These are phyloP conservation scores for Nephrotoma flavescens DNA, from an alignment of 2,888 invertebrate species.

Conservation along the genomic window DNA sequence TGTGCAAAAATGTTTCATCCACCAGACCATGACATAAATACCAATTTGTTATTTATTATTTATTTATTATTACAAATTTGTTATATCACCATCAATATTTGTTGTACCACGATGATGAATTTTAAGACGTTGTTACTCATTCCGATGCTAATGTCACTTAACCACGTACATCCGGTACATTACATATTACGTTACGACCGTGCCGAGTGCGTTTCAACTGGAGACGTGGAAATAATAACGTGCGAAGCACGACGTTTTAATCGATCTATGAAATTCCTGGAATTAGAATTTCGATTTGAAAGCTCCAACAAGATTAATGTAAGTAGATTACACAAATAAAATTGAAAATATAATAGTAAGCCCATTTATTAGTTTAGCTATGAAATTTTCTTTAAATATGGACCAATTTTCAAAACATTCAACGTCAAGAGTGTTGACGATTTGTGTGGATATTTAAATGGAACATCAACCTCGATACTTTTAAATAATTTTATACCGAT, in stretches of 20 bases:
- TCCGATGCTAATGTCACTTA: not conserved
- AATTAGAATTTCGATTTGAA: not conserved
- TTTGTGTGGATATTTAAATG: not conserved
- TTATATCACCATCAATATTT: not conserved
- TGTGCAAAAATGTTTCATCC: not conserved
- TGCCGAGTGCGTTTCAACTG: not conserved
- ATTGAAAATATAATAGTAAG: not conserved
- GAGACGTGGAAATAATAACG: not conserved
- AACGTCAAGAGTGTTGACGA: not conserved
- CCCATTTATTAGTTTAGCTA: not conserved
- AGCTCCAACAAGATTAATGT: not conserved
- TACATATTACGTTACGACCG: not conserved
- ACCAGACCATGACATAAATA: not conserved
- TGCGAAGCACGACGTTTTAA: not conserved
- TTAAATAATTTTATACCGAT: not conserved
- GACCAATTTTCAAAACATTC: not conserved
- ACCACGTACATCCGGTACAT: not conserved
- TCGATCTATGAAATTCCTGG: not conserved
- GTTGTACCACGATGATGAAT: not conserved
- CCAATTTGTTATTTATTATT: no score
- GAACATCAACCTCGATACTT: not conserved
- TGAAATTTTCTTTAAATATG: not conserved
- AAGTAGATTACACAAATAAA: not conserved
- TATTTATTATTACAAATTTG: no score
- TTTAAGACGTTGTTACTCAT: not conserved